Evolutionary conservation across 1,140 invertebrate genomes (phyloP).

Genomic region (Bombyx mandarina): DNA sequence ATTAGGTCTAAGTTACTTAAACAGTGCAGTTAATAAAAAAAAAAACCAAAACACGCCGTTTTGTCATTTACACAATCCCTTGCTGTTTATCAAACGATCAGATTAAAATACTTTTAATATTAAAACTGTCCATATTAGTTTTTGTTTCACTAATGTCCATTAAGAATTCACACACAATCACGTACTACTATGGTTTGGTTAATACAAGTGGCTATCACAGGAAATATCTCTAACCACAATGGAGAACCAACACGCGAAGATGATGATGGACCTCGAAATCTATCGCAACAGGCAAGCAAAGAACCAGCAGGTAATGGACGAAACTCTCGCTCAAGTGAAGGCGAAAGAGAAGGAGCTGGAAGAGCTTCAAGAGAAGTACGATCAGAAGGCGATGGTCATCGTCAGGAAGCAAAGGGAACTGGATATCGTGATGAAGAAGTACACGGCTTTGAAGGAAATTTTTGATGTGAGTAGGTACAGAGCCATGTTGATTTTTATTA

Average conservation of each 20-base stretch:
- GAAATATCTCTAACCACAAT: slow-evolving; percentile 75
- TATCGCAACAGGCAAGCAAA: slow-evolving; percentile 57
- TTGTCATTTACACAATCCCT: too few species aligned
- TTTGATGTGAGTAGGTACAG: slow-evolving; percentile 46
- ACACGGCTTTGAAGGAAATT: slow-evolving; percentile 66
- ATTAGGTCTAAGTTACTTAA: too few species aligned
- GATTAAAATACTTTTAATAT: too few species aligned
- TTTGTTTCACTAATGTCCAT: too few species aligned
- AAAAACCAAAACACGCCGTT: too few species aligned
- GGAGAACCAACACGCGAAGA: slow-evolving; percentile 75
- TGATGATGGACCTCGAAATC: slow-evolving; percentile 75
- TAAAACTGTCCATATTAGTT: too few species aligned
- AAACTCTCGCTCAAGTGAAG: slow-evolving; percentile 47
- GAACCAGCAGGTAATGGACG: slow-evolving; percentile 51
- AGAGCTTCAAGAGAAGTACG: slow-evolving; percentile 68
- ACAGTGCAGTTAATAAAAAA: too few species aligned
- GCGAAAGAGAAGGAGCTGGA: slow-evolving; percentile 60
- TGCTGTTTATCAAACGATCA: too few species aligned
- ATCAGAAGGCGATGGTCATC: slow-evolving; percentile 56
- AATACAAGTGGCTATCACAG: slow-evolving; percentile 13
- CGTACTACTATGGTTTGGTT: neutral
- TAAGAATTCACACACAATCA: neutral
- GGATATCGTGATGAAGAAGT: slow-evolving; percentile 71
- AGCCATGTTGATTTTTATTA: too few species aligned
- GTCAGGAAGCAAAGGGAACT: slow-evolving; percentile 72